Conservation (phyloP, 2,888 invertebrate genomes). For the Muscina levida region DNA sequence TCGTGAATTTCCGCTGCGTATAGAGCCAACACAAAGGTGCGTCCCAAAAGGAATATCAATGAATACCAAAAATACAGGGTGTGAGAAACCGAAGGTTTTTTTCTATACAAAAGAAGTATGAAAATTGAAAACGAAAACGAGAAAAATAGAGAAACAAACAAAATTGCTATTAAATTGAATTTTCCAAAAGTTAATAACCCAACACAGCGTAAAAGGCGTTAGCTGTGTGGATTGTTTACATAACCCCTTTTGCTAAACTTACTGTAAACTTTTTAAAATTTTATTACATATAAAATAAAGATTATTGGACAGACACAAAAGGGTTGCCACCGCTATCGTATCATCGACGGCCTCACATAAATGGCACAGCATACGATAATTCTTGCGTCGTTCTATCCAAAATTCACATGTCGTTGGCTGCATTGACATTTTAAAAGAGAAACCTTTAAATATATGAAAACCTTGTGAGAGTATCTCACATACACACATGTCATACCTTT, state of each 20-base stretch:
- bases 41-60: constrained; percentile 81
- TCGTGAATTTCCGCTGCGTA: constrained; percentile 82
- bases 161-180: background rate
- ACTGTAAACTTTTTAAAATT: constrained; percentile 81
- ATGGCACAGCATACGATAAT: constrained; percentile 81
- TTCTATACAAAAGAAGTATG: constrained; percentile 67
- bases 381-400: constrained; percentile 81
- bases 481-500: constrained; percentile 73
- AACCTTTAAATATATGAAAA: background rate
- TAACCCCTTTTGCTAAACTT: too few species aligned
- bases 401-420: constrained; percentile 76
- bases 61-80: constrained; percentile 83
- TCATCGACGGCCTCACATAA: constrained; percentile 81
- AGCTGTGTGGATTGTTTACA: too few species aligned
- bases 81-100: constrained; percentile 77
- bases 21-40: constrained; percentile 82
- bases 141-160: background rate
- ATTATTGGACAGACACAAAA: constrained; percentile 82
- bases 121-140: background rate
- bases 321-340: constrained; percentile 80
- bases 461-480: too few species aligned
- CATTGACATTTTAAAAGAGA: background rate
- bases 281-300: constrained; percentile 83
- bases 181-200: background rate
- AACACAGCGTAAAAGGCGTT: too few species aligned